A percentile compares a stretch with the other conserved stretches of the same genome.
Evolutionary conservation across 2,113 vertebrate genomes (phyloP).

Genomic region (Actenoides lindsayi): DNA sequence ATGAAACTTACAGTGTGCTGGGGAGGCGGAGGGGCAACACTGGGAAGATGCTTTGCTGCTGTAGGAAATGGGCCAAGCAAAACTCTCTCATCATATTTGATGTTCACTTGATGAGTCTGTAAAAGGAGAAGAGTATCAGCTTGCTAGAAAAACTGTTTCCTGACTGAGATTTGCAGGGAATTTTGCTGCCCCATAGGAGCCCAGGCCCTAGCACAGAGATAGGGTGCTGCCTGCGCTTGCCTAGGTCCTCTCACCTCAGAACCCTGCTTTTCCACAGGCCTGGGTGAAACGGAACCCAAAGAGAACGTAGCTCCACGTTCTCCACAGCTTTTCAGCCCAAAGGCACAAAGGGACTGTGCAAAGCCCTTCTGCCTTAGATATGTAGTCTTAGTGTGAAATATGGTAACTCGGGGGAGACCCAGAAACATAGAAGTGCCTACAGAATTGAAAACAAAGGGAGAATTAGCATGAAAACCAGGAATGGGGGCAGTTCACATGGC

Average conservation of each 20-base stretch:
- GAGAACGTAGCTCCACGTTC: background rate
- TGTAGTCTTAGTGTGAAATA: background rate
- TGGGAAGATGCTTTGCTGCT: conserved; percentile 41
- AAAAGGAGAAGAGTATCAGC: conserved; percentile 13
- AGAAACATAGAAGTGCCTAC: rapidly evolving
- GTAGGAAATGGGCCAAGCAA: conserved; percentile 46
- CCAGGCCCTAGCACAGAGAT: background rate
- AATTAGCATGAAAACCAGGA: background rate
- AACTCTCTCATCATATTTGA: conserved; percentile 17
- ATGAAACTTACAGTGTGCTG: conserved; percentile 63
- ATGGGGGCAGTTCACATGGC: background rate
- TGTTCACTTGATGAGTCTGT: background rate
- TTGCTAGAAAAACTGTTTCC: background rate
- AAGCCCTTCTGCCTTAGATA: background rate
- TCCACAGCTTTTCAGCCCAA: background rate
- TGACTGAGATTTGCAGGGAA: background rate
- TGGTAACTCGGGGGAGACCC: background rate
- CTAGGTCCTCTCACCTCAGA: background rate
- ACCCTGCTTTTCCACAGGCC: background rate
- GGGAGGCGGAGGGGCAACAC: background rate
- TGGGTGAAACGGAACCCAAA: background rate
- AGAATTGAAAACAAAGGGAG: background rate
- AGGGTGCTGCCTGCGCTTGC: background rate
- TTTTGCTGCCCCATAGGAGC: background rate
- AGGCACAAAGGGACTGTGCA: background rate